Evolutionary conservation across 2,888 invertebrate genomes (phyloP).

Genomic region (Homarus gammarus): DNA sequence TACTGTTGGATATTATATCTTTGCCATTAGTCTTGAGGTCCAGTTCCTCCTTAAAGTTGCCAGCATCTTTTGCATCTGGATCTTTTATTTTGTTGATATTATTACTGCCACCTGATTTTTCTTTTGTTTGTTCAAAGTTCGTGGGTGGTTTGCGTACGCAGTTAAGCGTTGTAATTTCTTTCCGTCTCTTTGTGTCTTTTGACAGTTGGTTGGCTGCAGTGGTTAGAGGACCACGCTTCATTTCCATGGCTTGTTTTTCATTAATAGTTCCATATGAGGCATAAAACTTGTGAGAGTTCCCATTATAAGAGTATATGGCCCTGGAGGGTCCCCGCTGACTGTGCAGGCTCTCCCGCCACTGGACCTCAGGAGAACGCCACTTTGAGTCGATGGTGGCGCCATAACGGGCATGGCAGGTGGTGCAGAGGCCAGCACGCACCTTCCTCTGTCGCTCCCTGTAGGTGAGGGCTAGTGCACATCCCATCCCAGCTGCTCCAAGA

Average conservation of each 20-base stretch:
- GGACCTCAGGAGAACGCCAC: slow-evolving; percentile 23
- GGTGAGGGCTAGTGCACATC: slow-evolving; percentile 57
- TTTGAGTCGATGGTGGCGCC: slow-evolving; percentile 46
- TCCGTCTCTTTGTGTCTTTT: neutral
- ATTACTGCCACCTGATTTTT: neutral
- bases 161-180: neutral
- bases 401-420: slow-evolving; percentile 59
- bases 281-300: slow-evolving; percentile 58
- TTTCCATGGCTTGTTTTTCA: slow-evolving; percentile 29
- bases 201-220: neutral
- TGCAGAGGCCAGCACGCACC: slow-evolving; percentile 57
- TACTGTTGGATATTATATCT: neutral
- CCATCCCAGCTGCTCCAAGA: slow-evolving; percentile 64
- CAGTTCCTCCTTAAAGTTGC: neutral
- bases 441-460: slow-evolving; percentile 67
- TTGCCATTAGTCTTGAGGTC: neutral
- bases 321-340: slow-evolving; percentile 46
- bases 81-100: neutral
- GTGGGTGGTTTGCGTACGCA: neutral
- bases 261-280: slow-evolving; percentile 58
- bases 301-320: slow-evolving; percentile 60
- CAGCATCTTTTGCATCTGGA: neutral
- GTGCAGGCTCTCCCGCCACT: slow-evolving; percentile 20
- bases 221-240: slow-evolving; percentile 3
- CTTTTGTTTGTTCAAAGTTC: neutral